Base-by-base conservation (phyloP, 2,113 vertebrate genomes). In the Capreolus pygargus region DNA sequence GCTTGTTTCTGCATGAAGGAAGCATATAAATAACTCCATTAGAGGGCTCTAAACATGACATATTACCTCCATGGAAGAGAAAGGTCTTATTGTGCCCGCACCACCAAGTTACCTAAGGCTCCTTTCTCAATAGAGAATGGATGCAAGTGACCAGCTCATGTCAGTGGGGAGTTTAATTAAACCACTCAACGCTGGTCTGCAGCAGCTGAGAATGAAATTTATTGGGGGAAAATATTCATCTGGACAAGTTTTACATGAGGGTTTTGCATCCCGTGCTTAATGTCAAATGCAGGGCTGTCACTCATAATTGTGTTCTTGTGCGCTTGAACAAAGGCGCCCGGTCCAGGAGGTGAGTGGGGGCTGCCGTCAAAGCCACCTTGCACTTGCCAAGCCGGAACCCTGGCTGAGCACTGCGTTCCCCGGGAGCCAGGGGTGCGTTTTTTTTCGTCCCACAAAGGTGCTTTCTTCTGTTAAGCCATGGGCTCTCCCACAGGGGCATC, bases 131-230 rank as follows among this genome's bases (percentile, higher is more conserved):
- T 54, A 94, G 64, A 95, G 93, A 97, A 97, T 76, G 78, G 33
- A 74, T 57, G 17, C 30, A 57, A 97, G 83, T 90, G 85, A 78
- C 54, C 94, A 89, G 86, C 85, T 98, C 95, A 67, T 58, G 45
- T 97, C 96, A 89, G 47, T 30, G n/a, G 54, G 88, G 7, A 97
- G 95, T 98, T 97, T 97, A 97, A 97, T 98, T 96, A 98, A 97
- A 79, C 91, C 83, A 95, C 82, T 97, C 85, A 86, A 58, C 0
- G 0, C 97, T 86, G 50, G 91, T 85, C 67, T 14, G 28, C 83
- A 97, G 85, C 79, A 97, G 96, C 93, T 94, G 95, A 83, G 91
- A 97, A 89, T 86, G 89, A 97, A 97, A 95, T 97, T 96, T 97
- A 96, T 91, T 94, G 83, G 39, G 76, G 95, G 52, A 94, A 96